Evolutionary conservation across 2,888 invertebrate species (phyloP), one percentile per base, ranked within the genome.

Genomic region (Neuroscelio doddi): DNA sequence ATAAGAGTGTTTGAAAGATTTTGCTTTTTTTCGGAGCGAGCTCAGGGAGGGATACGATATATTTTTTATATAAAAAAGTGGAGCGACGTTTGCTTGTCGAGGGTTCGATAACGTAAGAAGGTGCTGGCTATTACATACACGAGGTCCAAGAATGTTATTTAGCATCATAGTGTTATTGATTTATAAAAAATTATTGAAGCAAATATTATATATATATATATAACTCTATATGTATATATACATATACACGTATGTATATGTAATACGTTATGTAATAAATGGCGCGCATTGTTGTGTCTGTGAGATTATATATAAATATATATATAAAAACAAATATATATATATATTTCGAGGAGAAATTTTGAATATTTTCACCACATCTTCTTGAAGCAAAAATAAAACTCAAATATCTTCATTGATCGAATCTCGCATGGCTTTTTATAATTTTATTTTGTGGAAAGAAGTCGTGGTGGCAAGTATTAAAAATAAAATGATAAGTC

Each of bases 131-230:
- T 78, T 72, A 78, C 73, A 80, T 66, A 66, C 76, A 79, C 74
- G 79, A 80, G 82, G 80, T 83, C 83, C 82, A 84, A 83, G 79
- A 79, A 81, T 82, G 80, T 84, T 84, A 82, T 80, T 81, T 79
- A 83, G 79, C 78, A 76, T 72, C 73, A 69, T 82, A 80, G 76
- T 79, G 80, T 83, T 83, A 81, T 70, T 76, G 75, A 76, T 80
- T 79, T 73, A 76, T 78, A 80, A 76, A 78, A 69, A 73, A 81
- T 80, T 79, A 81, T 79, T 75, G 72, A 77, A 70, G 76, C 73
- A 79, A 68, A 82, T 77, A n/a, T n/a, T n/a, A n/a, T n/a, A 77
- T 76, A 70, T 69, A 71, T 75, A 73, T 69, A 77, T 75, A 75
- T 74, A 74, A 72, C 74, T 38, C 16, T 76, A 76, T 76, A 77